phyloP scores from a whole-genome alignment of 2,888 invertebrate species.

The Drosophila putrida region DNA sequence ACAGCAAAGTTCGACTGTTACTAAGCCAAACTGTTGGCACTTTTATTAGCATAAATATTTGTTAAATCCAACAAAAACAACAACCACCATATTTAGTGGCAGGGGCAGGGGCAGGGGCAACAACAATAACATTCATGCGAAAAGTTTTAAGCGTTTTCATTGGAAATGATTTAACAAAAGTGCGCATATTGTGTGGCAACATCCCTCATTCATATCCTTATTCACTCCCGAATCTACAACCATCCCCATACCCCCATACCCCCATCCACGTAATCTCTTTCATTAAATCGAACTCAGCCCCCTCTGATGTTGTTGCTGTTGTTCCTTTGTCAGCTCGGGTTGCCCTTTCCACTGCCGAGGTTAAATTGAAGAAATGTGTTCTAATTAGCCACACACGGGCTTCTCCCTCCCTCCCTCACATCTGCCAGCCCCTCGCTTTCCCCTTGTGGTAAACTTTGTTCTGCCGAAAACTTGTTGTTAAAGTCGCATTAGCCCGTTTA shows the following conservation, averaged over 20 bases:
- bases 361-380: constrained; percentile 80
- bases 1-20: constrained; percentile 51
- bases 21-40: constrained; percentile 56
- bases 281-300: constrained; percentile 69
- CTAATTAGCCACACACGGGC: constrained; percentile 76
- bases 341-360: constrained; percentile 52
- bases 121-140: constrained; percentile 71
- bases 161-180: constrained; percentile 74
- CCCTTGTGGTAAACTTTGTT: constrained; percentile 45
- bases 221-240: background rate
- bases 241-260: background rate
- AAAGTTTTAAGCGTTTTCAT: constrained; percentile 76
- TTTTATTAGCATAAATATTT: constrained; percentile 79
- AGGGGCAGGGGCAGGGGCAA: constrained; percentile 18
- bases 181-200: constrained; percentile 34
- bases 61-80: constrained; percentile 64
- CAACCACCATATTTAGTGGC: constrained; percentile 5
- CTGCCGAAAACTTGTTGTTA: constrained; percentile 71
- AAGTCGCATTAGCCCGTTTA: constrained; percentile 77
- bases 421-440: background rate
- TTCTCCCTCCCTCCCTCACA: constrained; percentile 26
- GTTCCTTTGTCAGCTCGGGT: constrained; percentile 46
- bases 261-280: constrained; percentile 50
- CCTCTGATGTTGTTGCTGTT: constrained; percentile 11
- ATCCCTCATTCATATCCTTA: constrained; percentile 32